These are phyloP conservation scores for Drosophila teissieri DNA, from an alignment of 1,140 invertebrate genomes.

Conservation along the genomic window DNA sequence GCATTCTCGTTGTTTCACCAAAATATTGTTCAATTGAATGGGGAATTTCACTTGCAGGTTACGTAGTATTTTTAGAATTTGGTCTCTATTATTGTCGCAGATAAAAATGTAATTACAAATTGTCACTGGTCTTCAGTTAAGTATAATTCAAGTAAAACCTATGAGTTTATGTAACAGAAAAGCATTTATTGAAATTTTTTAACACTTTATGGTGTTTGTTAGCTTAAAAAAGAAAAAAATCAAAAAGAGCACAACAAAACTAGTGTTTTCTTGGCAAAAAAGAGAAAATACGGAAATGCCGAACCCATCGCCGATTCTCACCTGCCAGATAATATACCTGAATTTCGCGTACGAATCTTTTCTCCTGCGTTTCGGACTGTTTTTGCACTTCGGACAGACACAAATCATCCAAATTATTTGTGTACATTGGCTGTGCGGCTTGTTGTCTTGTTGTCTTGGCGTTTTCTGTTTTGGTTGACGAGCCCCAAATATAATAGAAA, in stretches of 20 bases:
- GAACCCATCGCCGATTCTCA: conserved; percentile 29
- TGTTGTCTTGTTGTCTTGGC: conserved; percentile 24
- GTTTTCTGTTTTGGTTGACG: conserved; percentile 36
- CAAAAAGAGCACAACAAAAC: background rate
- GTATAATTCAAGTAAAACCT: background rate
- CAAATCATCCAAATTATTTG: conserved; percentile 50
- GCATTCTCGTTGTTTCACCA: conserved; percentile 3
- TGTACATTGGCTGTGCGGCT: conserved; percentile 32
- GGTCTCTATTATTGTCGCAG: background rate
- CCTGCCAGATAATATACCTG: conserved; percentile 16
- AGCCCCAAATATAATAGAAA: conserved; percentile 43
- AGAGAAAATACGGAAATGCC: conserved; percentile 32
- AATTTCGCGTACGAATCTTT: conserved; percentile 26
- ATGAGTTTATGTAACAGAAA: background rate
- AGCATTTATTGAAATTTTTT: background rate
- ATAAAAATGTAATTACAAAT: background rate
- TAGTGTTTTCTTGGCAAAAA: background rate
- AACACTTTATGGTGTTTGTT: background rate
- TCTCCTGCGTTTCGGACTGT: conserved; percentile 1
- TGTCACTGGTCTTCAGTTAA: background rate
- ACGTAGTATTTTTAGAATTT: conserved; percentile 6
- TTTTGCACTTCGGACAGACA: conserved; percentile 43
- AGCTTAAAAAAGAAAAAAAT: background rate
- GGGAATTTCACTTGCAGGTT: background rate
- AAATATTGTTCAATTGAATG: conserved; percentile 1